Evolutionary conservation across 35 echinoderm and acorn worm genomes (phyloP).

Genomic region (Diadema setosum): DNA sequence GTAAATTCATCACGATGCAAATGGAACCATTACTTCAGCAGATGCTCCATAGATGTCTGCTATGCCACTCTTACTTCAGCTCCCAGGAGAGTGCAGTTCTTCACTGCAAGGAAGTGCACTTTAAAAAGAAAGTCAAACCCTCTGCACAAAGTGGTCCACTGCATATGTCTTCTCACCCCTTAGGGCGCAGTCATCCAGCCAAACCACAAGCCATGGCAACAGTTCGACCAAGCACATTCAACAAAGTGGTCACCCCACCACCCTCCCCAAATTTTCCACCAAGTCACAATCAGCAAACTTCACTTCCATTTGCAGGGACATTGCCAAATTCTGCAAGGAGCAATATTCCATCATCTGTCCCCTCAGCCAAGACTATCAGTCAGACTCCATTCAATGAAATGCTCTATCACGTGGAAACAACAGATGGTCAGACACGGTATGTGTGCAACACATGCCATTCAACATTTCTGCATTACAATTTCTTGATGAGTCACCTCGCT

Average conservation of each 20-base stretch:
- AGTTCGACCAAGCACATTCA: not conserved
- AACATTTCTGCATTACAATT: conserved; percentile 19
- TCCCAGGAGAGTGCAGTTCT: not conserved
- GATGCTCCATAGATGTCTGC: not conserved
- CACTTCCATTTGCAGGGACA: not conserved
- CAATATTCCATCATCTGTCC: not conserved
- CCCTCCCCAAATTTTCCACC: not conserved
- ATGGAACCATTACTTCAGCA: conserved; percentile 20
- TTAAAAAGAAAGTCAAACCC: not conserved
- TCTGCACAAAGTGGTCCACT: not conserved
- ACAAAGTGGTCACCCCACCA: not conserved
- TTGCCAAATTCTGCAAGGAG: not conserved
- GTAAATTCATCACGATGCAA: conserved; percentile 12
- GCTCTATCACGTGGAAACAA: not conserved
- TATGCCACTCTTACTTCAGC: conserved; percentile 13
- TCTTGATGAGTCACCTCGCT: not conserved
- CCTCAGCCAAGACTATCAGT: not conserved
- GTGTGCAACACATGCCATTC: not conserved
- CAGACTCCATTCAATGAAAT: not conserved
- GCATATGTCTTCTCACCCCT: not conserved
- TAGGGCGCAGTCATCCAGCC: not conserved
- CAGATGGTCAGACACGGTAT: not conserved
- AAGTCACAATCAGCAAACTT: not conserved
- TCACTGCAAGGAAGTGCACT: not conserved
- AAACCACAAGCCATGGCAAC: not conserved